Evolutionary conservation across 2,888 invertebrate species (phyloP), one percentile per base, ranked within the genome.

Genomic region (Lasioglossum morio): DNA sequence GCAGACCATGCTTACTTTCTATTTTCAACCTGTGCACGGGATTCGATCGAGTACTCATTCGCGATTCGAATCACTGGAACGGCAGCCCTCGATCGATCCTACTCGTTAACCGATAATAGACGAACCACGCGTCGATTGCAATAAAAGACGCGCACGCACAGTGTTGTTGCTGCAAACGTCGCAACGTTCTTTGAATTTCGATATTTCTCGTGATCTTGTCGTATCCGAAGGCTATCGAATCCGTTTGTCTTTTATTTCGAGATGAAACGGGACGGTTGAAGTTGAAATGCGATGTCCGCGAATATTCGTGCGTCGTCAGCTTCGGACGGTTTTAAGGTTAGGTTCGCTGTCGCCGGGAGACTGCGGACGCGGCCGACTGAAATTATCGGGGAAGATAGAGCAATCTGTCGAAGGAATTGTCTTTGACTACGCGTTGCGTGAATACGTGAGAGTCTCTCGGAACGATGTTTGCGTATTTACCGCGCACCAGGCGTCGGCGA

Each of bases 261-360:
- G 69, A 37, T 12, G 34, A 10, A 10, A 23, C 37, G 10, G 7
- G 10, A 12, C 1, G 19, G 23, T 23, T 23, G 4, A 4, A 4
- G 23, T 23, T 23, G 4, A 1, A 10, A n/a, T 2, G 12, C 69
- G 4, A 12, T 0, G 12, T 4, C 0, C 4, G 37, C 0, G 37
- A 37, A 23, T 4, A 23, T 37, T 69, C 12, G 37, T n/a, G 66
- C 37, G 37, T 46, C 30, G 75, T 37, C 57, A 40, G 23, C n/a
- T 14, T 34, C 48, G 60, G 3, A 53, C 63, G 53, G n/a, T 37
- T 79, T 76, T 23, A 81, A 88, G 89, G 89, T 89, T 90, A 89
- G 82, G 90, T 88, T 72, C 75, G 81, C 3, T 83, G 60, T 73
- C 48, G 77, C 80, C 77, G 84, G 81, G 84, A 77, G 34, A 66